These are phyloP conservation scores for Mesorhabditis belari DNA, from an alignment of 2,888 invertebrate genomes.

Conservation along the genomic window DNA sequence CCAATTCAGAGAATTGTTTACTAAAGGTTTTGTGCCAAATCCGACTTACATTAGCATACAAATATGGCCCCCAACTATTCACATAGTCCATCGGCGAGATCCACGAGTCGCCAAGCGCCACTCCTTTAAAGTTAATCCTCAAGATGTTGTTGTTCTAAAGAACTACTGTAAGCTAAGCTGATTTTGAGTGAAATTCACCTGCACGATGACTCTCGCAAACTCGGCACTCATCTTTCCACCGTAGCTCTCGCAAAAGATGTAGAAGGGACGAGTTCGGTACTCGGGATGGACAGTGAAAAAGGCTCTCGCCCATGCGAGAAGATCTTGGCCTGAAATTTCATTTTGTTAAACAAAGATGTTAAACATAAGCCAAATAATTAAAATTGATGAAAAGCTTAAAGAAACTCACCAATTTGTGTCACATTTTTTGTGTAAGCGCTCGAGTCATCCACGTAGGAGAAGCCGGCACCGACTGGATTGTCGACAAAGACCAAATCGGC, in stretches of 20 bases:
- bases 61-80: constrained; percentile 73
- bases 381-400: background rate
- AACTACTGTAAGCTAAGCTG: background rate
- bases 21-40: background rate
- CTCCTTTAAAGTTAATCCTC: constrained; percentile 69
- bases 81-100: constrained; percentile 79
- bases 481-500: constrained; percentile 80
- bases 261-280: constrained; percentile 70
- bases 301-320: constrained; percentile 68
- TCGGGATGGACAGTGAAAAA: constrained; percentile 67
- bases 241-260: constrained; percentile 82
- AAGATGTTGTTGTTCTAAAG: too few species aligned
- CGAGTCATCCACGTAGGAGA: constrained; percentile 65
- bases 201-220: constrained; percentile 63
- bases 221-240: constrained; percentile 87
- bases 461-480: constrained; percentile 79
- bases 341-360: background rate
- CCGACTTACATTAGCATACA: constrained; percentile 65
- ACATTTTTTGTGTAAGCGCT: constrained; percentile 50
- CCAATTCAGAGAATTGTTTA: background rate
- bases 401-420: constrained; percentile 58
- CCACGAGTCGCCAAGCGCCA: constrained; percentile 82
- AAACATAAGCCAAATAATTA: background rate
- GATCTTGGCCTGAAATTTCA: constrained; percentile 59
- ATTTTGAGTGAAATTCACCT: too few species aligned